phyloP scores from a whole-genome alignment of 2,113 vertebrate species.

The Neodontobutis hainanensis region DNA sequence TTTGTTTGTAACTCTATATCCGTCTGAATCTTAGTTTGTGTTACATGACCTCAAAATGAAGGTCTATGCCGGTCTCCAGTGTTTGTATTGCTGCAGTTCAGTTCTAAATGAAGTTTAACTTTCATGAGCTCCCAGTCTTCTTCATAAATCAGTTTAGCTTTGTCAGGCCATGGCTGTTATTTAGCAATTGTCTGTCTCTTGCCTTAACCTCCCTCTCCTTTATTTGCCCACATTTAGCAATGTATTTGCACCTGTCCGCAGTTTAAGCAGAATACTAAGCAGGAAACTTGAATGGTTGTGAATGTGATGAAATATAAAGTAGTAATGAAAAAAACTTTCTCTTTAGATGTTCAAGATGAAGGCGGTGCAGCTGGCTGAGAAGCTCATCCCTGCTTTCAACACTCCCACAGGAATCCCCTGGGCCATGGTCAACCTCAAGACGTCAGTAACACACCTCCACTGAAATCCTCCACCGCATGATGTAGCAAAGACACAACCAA shows the following conservation, averaged over 20 bases:
- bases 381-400: slow-evolving; percentile 97
- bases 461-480: neutral
- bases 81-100: slow-evolving; percentile 10
- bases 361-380: slow-evolving; percentile 95
- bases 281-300: neutral
- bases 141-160: slow-evolving; percentile 25
- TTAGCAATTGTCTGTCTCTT: slow-evolving; percentile 33
- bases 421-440: slow-evolving; percentile 99
- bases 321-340: neutral
- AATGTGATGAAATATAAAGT: neutral
- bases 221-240: slow-evolving; percentile 19
- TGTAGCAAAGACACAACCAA: neutral
- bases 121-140: slow-evolving; percentile 21
- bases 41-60: slow-evolving; percentile 36
- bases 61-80: slow-evolving; percentile 1
- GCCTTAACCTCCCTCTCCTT: slow-evolving; percentile 16
- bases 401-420: slow-evolving; percentile 98
- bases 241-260: slow-evolving; percentile 10
- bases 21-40: slow-evolving; percentile 10
- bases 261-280: slow-evolving; percentile 19
- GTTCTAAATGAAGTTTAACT: slow-evolving; percentile 26
- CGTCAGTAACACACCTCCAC: slow-evolving; percentile 72
- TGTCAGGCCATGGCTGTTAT: slow-evolving; percentile 25
- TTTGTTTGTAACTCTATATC: slow-evolving; percentile 7
- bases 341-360: slow-evolving; percentile 94